These are phyloP conservation scores for Rhabdomys dilectus DNA, from an alignment of 2,113 vertebrate species.

Conservation along the genomic window DNA sequence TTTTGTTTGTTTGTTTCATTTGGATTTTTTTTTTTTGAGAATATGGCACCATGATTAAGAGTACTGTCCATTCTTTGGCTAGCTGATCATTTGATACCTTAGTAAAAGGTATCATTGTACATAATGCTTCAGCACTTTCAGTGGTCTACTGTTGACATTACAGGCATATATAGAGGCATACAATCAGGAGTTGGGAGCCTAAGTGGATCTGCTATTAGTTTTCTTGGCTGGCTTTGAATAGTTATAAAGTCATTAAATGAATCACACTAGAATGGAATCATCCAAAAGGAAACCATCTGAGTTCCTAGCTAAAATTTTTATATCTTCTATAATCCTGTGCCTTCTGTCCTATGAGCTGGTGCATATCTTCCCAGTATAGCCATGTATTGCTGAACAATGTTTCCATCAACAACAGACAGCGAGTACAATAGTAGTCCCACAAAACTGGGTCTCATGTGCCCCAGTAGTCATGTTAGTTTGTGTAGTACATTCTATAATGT, in stretches of 20 bases:
- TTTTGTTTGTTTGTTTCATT: not conserved
- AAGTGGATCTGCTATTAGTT: constrained; percentile 45
- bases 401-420: not conserved
- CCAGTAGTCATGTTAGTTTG: not conserved
- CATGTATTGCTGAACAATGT: not conserved
- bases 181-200: constrained; percentile 54
- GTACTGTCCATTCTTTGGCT: constrained; percentile 13
- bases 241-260: constrained; percentile 59
- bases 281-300: not conserved
- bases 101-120: not conserved
- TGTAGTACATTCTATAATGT: not conserved
- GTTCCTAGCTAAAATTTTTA: not conserved
- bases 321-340: not conserved
- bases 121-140: constrained; percentile 48
- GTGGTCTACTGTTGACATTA: constrained; percentile 63
- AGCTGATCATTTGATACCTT: constrained; percentile 48
- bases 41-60: not conserved
- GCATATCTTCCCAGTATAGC: not conserved
- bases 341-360: not conserved
- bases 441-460: not conserved
- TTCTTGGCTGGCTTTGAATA: constrained; percentile 65
- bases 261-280: constrained; percentile 2
- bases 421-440: not conserved
- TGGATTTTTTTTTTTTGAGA: not conserved
- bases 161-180: not conserved